phyloP scores from a whole-genome alignment of 2,797 vertebrate genomes.

The Xyrichtys novacula region DNA sequence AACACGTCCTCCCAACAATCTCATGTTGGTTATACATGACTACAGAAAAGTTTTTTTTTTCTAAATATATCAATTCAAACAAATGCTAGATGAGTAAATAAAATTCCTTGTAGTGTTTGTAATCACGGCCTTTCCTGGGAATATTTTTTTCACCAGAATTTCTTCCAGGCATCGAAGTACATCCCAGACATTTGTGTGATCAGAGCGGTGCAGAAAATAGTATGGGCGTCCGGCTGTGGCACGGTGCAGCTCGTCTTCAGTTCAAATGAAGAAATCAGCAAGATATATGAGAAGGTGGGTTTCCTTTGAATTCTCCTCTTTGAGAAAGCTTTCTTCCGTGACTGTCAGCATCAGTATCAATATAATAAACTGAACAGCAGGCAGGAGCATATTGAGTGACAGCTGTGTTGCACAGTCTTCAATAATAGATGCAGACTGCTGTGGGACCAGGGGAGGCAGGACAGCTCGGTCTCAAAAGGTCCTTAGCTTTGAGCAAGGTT shows the following conservation, averaged over 20 bases:
- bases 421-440: constrained; percentile 11
- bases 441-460: not conserved
- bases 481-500: not conserved
- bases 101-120: not conserved
- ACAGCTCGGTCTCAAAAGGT: not conserved
- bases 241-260: constrained; percentile 97
- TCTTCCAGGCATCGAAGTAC: constrained; percentile 96
- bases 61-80: not conserved
- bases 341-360: not conserved
- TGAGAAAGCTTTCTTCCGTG: not conserved
- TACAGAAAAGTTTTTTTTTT: too few relatives aligned
- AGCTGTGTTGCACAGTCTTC: not conserved
- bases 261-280: constrained; percentile 98
- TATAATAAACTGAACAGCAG: not conserved
- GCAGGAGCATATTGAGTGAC: not conserved
- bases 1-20: too few relatives aligned
- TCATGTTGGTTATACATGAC: not conserved
- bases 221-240: constrained; percentile 98
- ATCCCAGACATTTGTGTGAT: constrained; percentile 99
- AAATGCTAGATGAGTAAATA: not conserved
- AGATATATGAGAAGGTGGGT: constrained; percentile 98
- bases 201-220: constrained; percentile 97
- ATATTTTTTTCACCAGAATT: constrained; percentile 77
- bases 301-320: not conserved
- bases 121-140: constrained; percentile 52